Base-by-base conservation (phyloP, 2,888 invertebrate genomes). In the Meta bourneti region DNA sequence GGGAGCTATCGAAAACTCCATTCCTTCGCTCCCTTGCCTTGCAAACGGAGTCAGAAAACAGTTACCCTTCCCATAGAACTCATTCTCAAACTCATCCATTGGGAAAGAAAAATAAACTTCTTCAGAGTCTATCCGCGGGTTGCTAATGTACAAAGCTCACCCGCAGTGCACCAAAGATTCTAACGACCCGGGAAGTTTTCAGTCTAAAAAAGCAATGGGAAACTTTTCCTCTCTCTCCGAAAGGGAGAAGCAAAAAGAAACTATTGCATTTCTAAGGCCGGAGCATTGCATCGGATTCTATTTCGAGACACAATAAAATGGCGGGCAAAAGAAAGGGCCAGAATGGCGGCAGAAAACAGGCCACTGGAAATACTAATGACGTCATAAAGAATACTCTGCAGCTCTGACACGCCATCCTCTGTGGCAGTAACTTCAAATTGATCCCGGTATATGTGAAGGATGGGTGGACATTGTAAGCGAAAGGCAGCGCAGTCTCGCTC, bases 301-400 rank as follows among this genome's bases (percentile, higher is more conserved):
- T 88, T 88, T 88, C 80, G 48, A 81, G 80, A 48, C 79, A 88
- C 88, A 88, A 88, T 88, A 88, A 88, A 88, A 88, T 88, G 80
- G 72, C 86, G 78, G 54, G 69, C 61, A 16, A 74, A 54, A 77
- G 85, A 77, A 74, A 77, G 19, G 19, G 77, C 85, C 54, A 49
- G 77, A 86, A 86, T 13, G 49, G 48, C 78, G 86, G 77, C 69
- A 85, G 85, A 86, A 79, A 79, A 79, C 80, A 80, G 80, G 87
- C 87, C 87, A 72, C 87, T 78, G 89, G 83, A 82, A 80, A 83
- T 89, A 78, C 89, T 89, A 89, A 89, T 89, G 89, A 89, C 89
- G 83, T 83, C 89, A 83, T 89, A 89, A 89, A 89, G 78, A 78
- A 83, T 82, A 77, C 34, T 70, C 89, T 51, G 69, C 11, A 8